Evolutionary conservation across 2,113 vertebrate genomes (phyloP).

Genomic region (Collichthys lucidus): DNA sequence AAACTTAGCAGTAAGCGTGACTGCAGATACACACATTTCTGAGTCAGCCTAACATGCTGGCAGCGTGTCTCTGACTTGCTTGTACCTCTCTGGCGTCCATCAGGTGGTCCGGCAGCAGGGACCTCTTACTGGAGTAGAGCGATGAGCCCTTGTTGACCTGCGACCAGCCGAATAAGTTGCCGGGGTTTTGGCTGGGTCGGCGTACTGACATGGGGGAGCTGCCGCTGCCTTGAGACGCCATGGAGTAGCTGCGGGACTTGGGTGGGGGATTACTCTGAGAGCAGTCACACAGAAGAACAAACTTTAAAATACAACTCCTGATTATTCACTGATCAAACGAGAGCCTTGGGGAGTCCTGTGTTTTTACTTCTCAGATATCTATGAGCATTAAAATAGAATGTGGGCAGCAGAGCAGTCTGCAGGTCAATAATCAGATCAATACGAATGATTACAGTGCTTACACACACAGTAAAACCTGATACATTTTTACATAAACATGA

Average conservation of each 20-base stretch:
- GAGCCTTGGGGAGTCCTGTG: background rate
- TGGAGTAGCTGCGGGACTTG: conserved; percentile 95
- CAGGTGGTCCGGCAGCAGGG: conserved; percentile 94
- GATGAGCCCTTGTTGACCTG: conserved; percentile 87
- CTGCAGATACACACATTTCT: background rate
- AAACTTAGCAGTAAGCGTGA: too few species aligned
- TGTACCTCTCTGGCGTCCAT: conserved; percentile 95
- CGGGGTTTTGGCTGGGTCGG: conserved; percentile 90
- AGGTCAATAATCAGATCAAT: conserved; percentile 54
- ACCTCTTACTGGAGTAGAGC: conserved; percentile 87
- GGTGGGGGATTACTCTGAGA: conserved; percentile 94
- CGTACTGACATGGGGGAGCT: conserved; percentile 92
- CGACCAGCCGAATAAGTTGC: conserved; percentile 88
- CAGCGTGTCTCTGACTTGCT: conserved; percentile 11
- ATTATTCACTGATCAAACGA: background rate
- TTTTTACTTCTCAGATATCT: background rate
- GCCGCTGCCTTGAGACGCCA: conserved; percentile 93
- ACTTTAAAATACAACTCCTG: too few species aligned
- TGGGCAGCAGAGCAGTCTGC: background rate
- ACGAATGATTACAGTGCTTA: conserved; percentile 13
- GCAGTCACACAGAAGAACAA: too few species aligned
- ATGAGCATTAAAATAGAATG: background rate
- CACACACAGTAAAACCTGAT: conserved; percentile 20
- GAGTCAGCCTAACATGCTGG: background rate
- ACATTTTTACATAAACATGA: conserved; percentile 36